phyloP scores from a whole-genome alignment of 2,888 invertebrate genomes.

The Trachelus troglodyta region DNA sequence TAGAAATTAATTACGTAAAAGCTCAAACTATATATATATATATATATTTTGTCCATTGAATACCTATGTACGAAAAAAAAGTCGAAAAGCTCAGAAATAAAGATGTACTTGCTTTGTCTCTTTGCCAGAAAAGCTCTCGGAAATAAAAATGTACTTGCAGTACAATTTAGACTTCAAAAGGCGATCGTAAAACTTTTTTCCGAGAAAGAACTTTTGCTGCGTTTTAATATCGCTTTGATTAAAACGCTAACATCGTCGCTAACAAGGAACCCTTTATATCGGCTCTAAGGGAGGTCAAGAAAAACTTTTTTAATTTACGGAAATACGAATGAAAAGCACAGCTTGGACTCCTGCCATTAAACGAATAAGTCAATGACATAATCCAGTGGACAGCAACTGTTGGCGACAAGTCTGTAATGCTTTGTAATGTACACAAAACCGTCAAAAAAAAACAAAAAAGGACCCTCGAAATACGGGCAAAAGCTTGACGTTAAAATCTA shows the following conservation, averaged over 20 bases:
- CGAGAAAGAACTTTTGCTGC: background rate
- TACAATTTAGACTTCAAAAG: background rate
- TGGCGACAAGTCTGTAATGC: background rate
- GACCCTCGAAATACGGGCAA: background rate
- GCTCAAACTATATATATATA: background rate
- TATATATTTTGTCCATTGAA: background rate
- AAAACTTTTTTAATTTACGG: conserved; percentile 6
- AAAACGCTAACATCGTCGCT: background rate
- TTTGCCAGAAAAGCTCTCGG: too few species aligned
- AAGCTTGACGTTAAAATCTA: background rate
- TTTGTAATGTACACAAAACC: background rate
- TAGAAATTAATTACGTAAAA: background rate
- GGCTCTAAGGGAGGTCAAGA: background rate
- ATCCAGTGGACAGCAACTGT: background rate
- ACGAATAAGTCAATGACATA: background rate
- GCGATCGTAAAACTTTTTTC: background rate
- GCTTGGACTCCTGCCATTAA: background rate
- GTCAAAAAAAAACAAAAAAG: background rate
- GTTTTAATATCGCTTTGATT: conserved; percentile 2
- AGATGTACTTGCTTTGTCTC: background rate
- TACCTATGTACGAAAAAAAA: background rate
- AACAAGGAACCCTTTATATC: background rate
- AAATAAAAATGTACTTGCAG: background rate
- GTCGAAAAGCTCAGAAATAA: too few species aligned
- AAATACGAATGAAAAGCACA: background rate